Conservation (phyloP, 1,140 invertebrate species). For the Druon quercuslanigerum region DNA sequence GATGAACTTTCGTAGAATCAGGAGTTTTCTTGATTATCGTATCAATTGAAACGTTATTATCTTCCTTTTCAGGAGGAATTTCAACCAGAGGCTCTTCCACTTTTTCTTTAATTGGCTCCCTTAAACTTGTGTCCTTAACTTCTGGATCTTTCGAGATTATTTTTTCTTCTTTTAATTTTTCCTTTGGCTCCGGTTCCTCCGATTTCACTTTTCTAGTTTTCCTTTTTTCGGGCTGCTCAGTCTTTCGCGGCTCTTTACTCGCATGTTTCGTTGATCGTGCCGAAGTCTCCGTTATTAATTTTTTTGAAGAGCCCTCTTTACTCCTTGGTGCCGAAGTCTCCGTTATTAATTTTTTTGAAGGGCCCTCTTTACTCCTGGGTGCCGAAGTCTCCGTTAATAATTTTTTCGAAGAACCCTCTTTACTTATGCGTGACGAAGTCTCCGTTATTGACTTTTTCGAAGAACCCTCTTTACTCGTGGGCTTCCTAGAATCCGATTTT, state of each 20-base stretch:
- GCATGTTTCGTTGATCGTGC: background rate
- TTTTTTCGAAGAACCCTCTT: constrained; percentile 56
- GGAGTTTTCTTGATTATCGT: background rate
- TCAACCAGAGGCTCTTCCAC: background rate
- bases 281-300: constrained; percentile 27
- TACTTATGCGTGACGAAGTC: constrained; percentile 56
- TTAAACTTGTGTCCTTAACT: constrained; percentile 51
- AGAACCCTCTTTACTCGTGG: constrained; percentile 54
- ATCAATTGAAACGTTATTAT: background rate
- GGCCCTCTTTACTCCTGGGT: constrained; percentile 54
- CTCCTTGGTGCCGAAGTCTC: constrained; percentile 54
- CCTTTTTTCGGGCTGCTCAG: constrained; percentile 36
- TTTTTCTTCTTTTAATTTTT: constrained; percentile 42
- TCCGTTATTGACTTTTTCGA: constrained; percentile 46
- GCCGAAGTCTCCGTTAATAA: too few species aligned
- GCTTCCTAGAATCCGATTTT: constrained; percentile 62
- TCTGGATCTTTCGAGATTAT: constrained; percentile 55
- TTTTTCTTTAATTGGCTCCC: background rate
- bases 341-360: constrained; percentile 46
- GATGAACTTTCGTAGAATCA: background rate
- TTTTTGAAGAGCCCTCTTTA: constrained; percentile 56
- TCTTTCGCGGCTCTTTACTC: background rate
- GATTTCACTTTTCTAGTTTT: constrained; percentile 59
- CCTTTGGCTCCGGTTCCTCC: constrained; percentile 40
- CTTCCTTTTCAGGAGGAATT: background rate